Evolutionary conservation across 2,888 invertebrate genomes (phyloP).

Genomic region (Leptopilina drosophilae): DNA sequence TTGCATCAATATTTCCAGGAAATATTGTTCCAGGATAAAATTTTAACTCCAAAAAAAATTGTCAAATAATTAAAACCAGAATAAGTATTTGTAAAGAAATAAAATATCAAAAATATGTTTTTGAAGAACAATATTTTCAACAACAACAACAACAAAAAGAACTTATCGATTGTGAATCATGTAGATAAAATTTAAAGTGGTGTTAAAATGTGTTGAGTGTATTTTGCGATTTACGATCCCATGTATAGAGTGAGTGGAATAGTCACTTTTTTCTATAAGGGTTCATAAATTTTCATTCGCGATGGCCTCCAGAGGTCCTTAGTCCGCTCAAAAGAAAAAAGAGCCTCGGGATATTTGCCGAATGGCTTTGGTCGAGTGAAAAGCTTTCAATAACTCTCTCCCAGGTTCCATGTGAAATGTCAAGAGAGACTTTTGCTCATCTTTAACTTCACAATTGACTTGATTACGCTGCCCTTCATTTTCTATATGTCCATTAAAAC

Average conservation of each 20-base stretch:
- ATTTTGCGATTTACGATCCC: slow-evolving; percentile 8
- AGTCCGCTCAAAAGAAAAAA: slow-evolving; percentile 6
- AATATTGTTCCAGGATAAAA: no score
- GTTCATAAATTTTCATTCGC: slow-evolving; percentile 16
- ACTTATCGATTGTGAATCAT: not conserved
- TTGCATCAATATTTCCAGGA: no score
- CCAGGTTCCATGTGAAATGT: no score
- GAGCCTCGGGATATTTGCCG: slow-evolving; percentile 30
- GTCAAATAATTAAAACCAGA: no score
- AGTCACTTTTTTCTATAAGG: not conserved
- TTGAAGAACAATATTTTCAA: not conserved
- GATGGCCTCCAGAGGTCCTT: not conserved
- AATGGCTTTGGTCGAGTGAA: slow-evolving; percentile 23
- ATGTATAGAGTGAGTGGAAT: not conserved
- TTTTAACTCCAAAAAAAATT: no score
- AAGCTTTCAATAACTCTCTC: slow-evolving; percentile 1
- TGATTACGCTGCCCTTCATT: no score
- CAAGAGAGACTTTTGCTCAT: no score
- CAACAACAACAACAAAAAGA: not conserved
- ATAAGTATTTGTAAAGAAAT: no score
- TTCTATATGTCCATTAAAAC: no score
- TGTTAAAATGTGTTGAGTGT: not conserved
- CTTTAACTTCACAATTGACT: slow-evolving; percentile 1
- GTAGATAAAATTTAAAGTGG: slow-evolving; percentile 1
- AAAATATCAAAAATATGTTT: no score